A percentile compares a stretch with the other conserved stretches of the same genome.
Conservation (phyloP, 2,797 vertebrate species). For the Argya squamiceps region DNA sequence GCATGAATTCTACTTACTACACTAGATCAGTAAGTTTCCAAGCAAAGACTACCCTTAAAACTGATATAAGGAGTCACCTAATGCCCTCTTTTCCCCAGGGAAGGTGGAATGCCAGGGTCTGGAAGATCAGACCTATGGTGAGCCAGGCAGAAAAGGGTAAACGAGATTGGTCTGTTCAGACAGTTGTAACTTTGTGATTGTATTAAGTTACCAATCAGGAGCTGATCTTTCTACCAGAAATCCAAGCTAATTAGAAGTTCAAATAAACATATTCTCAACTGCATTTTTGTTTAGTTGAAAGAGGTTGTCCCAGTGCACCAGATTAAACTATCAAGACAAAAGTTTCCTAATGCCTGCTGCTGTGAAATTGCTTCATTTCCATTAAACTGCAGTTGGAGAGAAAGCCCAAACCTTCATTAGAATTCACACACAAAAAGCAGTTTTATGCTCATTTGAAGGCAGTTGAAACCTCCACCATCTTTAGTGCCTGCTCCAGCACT, state of each 20-base stretch:
- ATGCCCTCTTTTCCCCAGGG: neutral
- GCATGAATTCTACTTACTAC: neutral
- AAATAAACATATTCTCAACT: neutral
- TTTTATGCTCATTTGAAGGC: neutral
- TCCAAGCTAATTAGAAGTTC: neutral
- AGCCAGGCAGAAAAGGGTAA: neutral
- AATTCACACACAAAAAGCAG: neutral
- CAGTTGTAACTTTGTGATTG: neutral
- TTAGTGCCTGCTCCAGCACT: neutral
- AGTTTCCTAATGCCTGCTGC: neutral
- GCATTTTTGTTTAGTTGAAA: neutral
- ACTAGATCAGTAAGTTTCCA: neutral
- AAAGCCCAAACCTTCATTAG: neutral
- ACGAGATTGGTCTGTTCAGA: fast-evolving
- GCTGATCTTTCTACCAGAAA: neutral
- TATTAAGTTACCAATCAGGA: neutral
- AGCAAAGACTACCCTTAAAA: neutral
- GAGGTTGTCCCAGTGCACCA: neutral
- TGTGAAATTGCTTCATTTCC: neutral
- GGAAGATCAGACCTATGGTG: neutral
- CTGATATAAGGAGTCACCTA: neutral
- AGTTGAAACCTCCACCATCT: neutral
- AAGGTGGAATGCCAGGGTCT: neutral
- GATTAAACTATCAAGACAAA: neutral
- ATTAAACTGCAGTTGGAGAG: neutral